Conservation (phyloP, 1,140 invertebrate genomes). For the Tetramorium simillimum region DNA sequence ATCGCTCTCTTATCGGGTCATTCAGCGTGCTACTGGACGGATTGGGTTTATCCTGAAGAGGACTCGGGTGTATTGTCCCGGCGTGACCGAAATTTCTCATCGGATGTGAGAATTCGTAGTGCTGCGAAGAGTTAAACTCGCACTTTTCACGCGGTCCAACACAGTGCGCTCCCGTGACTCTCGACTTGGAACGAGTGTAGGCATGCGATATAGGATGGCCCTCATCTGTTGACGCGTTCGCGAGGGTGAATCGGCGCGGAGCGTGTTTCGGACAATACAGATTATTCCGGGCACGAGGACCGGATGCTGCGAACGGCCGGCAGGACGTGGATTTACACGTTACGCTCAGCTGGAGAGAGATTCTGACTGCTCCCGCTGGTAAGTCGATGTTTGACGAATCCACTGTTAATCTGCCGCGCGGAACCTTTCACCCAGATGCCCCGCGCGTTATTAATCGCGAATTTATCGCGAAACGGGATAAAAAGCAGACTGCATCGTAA, state of each 20-base stretch:
- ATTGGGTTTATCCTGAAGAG: not conserved
- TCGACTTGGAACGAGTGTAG: slow-evolving; percentile 28
- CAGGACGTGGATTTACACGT: slow-evolving; percentile 51
- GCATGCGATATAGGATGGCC: slow-evolving; percentile 2
- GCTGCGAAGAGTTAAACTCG: not conserved
- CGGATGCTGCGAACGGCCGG: slow-evolving; percentile 51
- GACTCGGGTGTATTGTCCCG: not conserved
- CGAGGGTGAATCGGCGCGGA: slow-evolving; percentile 54
- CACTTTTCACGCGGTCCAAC: not conserved
- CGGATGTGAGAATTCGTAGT: not conserved
- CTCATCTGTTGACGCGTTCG: slow-evolving; percentile 51
- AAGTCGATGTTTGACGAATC: slow-evolving; percentile 53
- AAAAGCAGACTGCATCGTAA: not conserved
- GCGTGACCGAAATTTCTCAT: not conserved
- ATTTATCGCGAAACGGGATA: slow-evolving; percentile 15
- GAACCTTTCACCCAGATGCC: not conserved
- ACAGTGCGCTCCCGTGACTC: not conserved
- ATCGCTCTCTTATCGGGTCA: not conserved
- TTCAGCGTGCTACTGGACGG: not conserved
- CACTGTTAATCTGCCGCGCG: not conserved
- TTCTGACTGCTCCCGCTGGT: slow-evolving; percentile 28
- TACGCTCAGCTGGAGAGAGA: slow-evolving; percentile 18
- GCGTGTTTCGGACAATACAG: slow-evolving; percentile 47
- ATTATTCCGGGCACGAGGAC: slow-evolving; percentile 58
- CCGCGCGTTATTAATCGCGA: not conserved